Evolutionary conservation across 2,797 vertebrate species (phyloP).

Genomic region (Mus caroli): DNA sequence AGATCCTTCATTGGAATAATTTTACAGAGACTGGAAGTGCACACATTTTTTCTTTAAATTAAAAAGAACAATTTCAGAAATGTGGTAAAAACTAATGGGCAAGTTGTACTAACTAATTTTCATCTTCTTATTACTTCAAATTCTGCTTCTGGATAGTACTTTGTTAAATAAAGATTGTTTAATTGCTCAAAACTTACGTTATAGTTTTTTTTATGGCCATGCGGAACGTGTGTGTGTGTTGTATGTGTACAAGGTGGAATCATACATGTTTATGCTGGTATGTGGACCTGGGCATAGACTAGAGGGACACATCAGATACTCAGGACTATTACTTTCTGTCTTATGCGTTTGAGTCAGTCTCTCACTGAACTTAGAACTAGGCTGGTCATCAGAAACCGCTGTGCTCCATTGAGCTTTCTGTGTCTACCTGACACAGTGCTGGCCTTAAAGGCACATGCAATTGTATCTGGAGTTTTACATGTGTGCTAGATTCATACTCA

Average conservation of each 20-base stretch:
- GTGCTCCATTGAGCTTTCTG: not conserved
- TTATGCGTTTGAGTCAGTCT: not conserved
- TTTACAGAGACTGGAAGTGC: slow-evolving; percentile 4
- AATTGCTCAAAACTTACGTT: slow-evolving; percentile 16
- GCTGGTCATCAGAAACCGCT: not conserved
- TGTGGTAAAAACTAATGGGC: slow-evolving; percentile 3
- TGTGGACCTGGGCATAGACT: not conserved
- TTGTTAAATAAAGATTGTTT: slow-evolving; percentile 37
- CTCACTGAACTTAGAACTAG: not conserved
- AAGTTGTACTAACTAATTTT: not conserved
- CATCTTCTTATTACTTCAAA: slow-evolving; percentile 13
- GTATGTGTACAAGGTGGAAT: not conserved
- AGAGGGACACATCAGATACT: not conserved
- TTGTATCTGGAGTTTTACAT: not conserved
- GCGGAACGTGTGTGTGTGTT: not conserved
- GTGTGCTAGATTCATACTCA: not conserved
- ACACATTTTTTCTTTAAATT: not conserved
- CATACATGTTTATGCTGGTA: not conserved
- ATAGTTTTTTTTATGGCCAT: not conserved
- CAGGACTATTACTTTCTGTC: no score
- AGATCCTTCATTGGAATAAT: not conserved
- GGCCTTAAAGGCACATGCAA: not conserved
- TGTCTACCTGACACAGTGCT: not conserved
- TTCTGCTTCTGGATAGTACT: slow-evolving; percentile 59
- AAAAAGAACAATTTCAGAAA: slow-evolving; percentile 31